Evolutionary conservation across 2,888 invertebrate genomes (phyloP).

Genomic region (Meliscaeva auricollis): DNA sequence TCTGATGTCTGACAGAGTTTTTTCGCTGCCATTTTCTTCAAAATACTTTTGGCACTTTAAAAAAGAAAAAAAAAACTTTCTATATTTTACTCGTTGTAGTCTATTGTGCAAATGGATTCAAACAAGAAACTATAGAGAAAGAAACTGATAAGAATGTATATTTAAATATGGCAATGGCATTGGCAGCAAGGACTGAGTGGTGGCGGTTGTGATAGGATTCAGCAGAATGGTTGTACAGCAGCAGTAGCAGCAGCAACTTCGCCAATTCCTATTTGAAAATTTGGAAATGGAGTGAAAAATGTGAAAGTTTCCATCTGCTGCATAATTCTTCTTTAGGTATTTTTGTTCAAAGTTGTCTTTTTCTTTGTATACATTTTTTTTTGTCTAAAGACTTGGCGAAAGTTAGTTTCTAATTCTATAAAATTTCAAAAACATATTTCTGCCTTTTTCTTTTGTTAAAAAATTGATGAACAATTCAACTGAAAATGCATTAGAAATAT

Average conservation of each 20-base stretch:
- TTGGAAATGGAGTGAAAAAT: slow-evolving; percentile 73
- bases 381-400: neutral
- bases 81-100: neutral
- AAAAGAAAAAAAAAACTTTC: slow-evolving; percentile 7
- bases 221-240: neutral
- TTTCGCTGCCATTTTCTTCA: neutral
- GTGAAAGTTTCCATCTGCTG: slow-evolving; percentile 68
- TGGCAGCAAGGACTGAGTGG: neutral
- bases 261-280: too few species aligned
- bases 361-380: neutral
- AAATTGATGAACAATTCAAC: neutral
- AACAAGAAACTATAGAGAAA: neutral
- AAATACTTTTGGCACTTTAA: slow-evolving; percentile 15
- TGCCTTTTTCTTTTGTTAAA: neutral
- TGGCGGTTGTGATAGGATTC: neutral
- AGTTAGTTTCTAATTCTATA: slow-evolving; percentile 31
- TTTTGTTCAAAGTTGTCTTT: slow-evolving; percentile 11
- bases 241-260: too few species aligned
- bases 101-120: slow-evolving; percentile 53
- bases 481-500: neutral
- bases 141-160: neutral
- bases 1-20: neutral
- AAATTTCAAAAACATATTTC: neutral
- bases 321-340: slow-evolving; percentile 6
- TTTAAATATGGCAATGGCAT: neutral